A percentile compares a stretch with the other conserved stretches of the same genome.
Conservation (phyloP, 2,888 invertebrate genomes). For the Polia nebulosa region DNA sequence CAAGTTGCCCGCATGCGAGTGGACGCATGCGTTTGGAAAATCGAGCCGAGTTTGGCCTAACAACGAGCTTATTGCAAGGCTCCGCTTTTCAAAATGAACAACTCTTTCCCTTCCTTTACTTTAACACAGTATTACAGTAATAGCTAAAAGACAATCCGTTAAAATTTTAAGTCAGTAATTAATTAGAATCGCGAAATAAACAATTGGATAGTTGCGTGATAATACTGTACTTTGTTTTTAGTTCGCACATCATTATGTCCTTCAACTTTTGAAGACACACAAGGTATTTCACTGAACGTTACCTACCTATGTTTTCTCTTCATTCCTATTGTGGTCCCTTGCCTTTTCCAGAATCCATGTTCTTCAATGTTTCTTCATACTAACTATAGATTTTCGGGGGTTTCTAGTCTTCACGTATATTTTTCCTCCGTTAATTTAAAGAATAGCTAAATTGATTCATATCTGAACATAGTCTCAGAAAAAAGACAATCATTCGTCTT, state of each 20-base stretch:
- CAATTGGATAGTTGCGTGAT: conserved; percentile 37
- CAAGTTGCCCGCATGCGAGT: too few species aligned
- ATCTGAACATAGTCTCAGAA: too few species aligned
- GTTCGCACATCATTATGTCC: conserved; percentile 62
- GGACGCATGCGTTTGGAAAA: not conserved
- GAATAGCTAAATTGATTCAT: not conserved
- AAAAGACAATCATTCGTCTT: not conserved
- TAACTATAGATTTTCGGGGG: not conserved
- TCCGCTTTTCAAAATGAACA: conserved; percentile 21
- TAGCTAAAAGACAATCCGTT: conserved; percentile 15
- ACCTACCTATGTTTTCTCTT: conserved; percentile 46
- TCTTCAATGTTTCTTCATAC: conserved; percentile 36
- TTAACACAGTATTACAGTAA: conserved; percentile 27
- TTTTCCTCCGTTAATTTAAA: not conserved
- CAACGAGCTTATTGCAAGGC: conserved; percentile 24
- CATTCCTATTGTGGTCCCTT: conserved; percentile 34
- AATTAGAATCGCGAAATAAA: conserved; percentile 23
- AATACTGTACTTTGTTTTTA: conserved; percentile 61
- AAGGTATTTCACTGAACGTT: conserved; percentile 59
- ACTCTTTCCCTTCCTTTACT: conserved; percentile 11
- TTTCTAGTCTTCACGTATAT: not conserved
- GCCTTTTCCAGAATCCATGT: conserved; percentile 26
- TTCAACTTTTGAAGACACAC: conserved; percentile 63
- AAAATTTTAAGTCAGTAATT: not conserved
- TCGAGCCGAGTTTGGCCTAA: conserved; percentile 4